Base-by-base conservation (phyloP, 2,888 invertebrate genomes). In the Hemaris fuciformis region DNA sequence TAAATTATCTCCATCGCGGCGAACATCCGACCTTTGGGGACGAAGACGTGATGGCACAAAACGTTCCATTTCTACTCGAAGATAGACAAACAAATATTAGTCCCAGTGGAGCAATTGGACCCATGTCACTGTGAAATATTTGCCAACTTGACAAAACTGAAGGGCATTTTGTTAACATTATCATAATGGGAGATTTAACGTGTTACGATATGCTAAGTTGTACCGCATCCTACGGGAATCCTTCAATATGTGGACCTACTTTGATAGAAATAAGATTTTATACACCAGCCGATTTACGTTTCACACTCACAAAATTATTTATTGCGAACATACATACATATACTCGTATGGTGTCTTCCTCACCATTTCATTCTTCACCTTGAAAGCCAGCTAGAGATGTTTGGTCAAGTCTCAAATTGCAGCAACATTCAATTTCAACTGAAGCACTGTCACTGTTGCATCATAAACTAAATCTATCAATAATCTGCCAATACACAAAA, bases 31-130 rank as follows among this genome's bases (percentile, higher is more conserved):
- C 31, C 53, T 53, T 53, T 31, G 31, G 53, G 53, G 25, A 46
- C 8, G 25, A 31, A 31, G 18, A 53, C 53, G 53, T 53, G 53
- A 31, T 46, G n/a, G 46, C 46, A 46, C 53, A 53, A 53, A 48
- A 18, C 31, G 53, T 53, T 18, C 31, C 27, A 15, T n/a, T 48
- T 48, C 53, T 38, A 38, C 38, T 53, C 53, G 31, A 53, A 53
- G 53, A 53, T 53, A 53, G 31, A 53, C 31, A 53, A 53, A 31
- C 53, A 53, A 53, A 53, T 53, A 53, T 53, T 53, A 27, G 27
- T 31, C 53, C 53, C 53, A 27, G 18, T 10, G 53, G 53, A 31
- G 53, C 53, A 53, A 53, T 53, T 18, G 18, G 15, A 53, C 53
- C 53, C 53, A 8, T 10, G 31, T 53, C 53, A 53, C 31, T 15